phyloP scores from a whole-genome alignment of 2,888 invertebrate genomes.

The Troides oblongomaculatus region DNA sequence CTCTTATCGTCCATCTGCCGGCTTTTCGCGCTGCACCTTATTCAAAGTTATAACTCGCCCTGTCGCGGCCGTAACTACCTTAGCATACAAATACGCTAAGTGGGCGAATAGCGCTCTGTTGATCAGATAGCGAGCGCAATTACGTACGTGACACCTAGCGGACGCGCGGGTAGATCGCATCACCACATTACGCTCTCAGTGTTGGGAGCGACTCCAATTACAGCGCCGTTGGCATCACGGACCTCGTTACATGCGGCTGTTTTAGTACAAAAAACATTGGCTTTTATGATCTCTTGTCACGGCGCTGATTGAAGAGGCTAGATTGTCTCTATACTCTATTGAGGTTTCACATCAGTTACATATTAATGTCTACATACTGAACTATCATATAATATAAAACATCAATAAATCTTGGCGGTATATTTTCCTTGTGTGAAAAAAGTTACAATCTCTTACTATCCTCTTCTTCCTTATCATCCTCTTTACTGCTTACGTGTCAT shows the following conservation, averaged over 20 bases:
- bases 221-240: slow-evolving; percentile 40
- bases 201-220: slow-evolving; percentile 68
- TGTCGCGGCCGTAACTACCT: slow-evolving; percentile 57
- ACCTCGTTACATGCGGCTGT: slow-evolving; percentile 39
- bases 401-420: no score
- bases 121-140: slow-evolving; percentile 67
- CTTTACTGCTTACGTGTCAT: no score
- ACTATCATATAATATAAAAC: background rate
- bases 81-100: slow-evolving; percentile 66
- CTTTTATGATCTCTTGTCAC: slow-evolving; percentile 39
- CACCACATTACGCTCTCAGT: slow-evolving; percentile 43
- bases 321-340: slow-evolving; percentile 13
- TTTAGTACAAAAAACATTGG: slow-evolving; percentile 33
- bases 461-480: no score
- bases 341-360: slow-evolving; percentile 6
- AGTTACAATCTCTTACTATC: no score
- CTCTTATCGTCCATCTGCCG: slow-evolving; percentile 54
- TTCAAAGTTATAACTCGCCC: slow-evolving; percentile 34
- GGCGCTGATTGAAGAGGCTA: slow-evolving; percentile 29
- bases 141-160: slow-evolving; percentile 75
- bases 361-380: background rate
- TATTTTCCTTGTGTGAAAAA: no score
- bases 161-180: slow-evolving; percentile 47
- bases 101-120: slow-evolving; percentile 57
- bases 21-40: slow-evolving; percentile 50